Evolutionary conservation across 2,888 invertebrate genomes (phyloP).

Genomic region (Coelogynopora nodosa): DNA sequence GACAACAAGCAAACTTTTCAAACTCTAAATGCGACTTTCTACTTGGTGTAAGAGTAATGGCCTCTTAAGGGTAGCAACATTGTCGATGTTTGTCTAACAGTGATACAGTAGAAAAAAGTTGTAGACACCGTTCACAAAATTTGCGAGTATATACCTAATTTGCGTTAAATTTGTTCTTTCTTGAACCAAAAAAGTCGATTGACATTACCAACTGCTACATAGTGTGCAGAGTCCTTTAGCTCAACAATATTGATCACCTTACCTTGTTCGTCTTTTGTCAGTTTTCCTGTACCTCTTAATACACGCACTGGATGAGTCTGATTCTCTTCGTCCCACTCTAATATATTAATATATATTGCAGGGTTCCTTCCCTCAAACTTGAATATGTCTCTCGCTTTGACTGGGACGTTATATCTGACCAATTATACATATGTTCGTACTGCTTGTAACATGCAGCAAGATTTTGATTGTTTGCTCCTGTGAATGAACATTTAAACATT

Average conservation of each 20-base stretch:
- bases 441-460: neutral
- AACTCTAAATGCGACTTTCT: neutral
- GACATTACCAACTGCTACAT: neutral
- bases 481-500: neutral
- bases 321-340: neutral
- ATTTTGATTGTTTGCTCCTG: neutral
- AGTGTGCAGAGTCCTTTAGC: neutral
- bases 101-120: neutral
- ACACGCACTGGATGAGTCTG: neutral
- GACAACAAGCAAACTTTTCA: neutral
- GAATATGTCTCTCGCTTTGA: neutral
- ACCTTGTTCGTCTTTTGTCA: neutral
- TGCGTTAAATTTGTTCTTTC: neutral
- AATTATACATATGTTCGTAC: neutral
- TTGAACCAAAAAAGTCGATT: neutral
- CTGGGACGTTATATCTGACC: neutral
- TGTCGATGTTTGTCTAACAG: neutral
- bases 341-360: neutral
- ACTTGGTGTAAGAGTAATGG: neutral
- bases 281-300: neutral
- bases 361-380: neutral
- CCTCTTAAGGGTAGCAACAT: neutral
- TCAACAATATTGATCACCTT: neutral
- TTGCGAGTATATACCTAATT: conserved; percentile 22
- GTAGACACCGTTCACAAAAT: conserved; percentile 41